These are phyloP conservation scores for Ochropleura leucogaster DNA, from an alignment of 2,888 invertebrate species.

Conservation along the genomic window DNA sequence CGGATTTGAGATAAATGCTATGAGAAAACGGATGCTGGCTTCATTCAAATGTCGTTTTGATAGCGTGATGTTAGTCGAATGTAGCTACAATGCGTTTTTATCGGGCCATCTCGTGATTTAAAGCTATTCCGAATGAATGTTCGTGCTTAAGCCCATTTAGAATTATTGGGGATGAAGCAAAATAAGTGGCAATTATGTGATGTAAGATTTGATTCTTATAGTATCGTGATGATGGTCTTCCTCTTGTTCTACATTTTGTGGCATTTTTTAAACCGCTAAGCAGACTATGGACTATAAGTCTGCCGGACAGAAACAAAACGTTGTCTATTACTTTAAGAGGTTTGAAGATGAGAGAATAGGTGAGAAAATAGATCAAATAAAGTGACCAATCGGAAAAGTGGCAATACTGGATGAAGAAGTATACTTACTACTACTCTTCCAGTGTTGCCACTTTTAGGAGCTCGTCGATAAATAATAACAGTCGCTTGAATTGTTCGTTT, in stretches of 20 bases:
- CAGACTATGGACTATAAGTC: neutral
- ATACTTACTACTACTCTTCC: too few species aligned
- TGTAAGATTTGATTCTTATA: constrained; percentile 12
- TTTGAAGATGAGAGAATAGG: too few species aligned
- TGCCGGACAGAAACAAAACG: neutral
- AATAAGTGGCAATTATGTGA: constrained; percentile 14
- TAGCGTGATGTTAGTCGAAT: constrained; percentile 20
- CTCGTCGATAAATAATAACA: too few species aligned
- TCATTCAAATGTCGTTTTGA: constrained; percentile 41
- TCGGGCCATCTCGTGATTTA: constrained; percentile 31
- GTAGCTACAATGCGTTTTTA: constrained; percentile 21
- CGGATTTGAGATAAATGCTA: constrained; percentile 46
- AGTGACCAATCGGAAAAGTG: too few species aligned
- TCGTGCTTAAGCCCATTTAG: constrained; percentile 29
- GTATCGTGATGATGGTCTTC: neutral
- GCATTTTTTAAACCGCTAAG: neutral
- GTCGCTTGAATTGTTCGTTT: too few species aligned
- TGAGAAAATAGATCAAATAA: too few species aligned
- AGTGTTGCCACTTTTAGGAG: too few species aligned
- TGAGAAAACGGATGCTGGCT: constrained; percentile 55
- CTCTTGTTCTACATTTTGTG: neutral
- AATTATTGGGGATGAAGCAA: constrained; percentile 15
- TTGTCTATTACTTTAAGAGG: too few species aligned
- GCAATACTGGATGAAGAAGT: too few species aligned
- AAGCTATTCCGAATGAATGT: constrained; percentile 20